Percentiles rank a stretch among this genome's conserved stretches.
Evolutionary conservation across 1,140 invertebrate species (phyloP).

Genomic region (Trichoplusia ni): DNA sequence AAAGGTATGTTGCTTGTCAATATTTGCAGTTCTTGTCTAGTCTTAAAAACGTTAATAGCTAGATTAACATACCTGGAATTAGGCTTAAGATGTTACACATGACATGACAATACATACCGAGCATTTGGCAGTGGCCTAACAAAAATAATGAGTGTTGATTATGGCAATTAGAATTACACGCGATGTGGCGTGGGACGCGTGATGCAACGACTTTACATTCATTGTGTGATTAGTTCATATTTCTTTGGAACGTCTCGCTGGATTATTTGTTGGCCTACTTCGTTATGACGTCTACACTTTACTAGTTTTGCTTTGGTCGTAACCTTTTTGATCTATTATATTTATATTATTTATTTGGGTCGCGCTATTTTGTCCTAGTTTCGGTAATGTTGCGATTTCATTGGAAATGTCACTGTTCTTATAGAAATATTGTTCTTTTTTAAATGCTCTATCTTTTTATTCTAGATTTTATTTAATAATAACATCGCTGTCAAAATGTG

Average conservation of each 20-base stretch:
- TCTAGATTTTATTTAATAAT: not conserved
- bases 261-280: slow-evolving; percentile 33
- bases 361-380: slow-evolving; percentile 5
- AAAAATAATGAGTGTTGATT: slow-evolving; percentile 50
- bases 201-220: slow-evolving; percentile 48
- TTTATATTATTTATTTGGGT: slow-evolving; percentile 28
- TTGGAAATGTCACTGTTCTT: slow-evolving; percentile 11
- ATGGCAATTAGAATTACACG: slow-evolving; percentile 65
- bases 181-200: slow-evolving; percentile 48
- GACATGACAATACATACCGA: slow-evolving; percentile 11
- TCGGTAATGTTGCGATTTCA: slow-evolving; percentile 14
- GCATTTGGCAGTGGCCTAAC: slow-evolving; percentile 27
- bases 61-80: not conserved
- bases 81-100: slow-evolving; percentile 8
- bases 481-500: not conserved
- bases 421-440: not conserved
- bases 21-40: slow-evolving; percentile 5
- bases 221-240: slow-evolving; percentile 57
- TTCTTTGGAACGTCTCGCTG: slow-evolving; percentile 24
- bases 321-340: slow-evolving; percentile 33
- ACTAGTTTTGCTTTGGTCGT: not conserved
- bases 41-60: not conserved
- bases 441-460: not conserved
- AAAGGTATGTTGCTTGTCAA: not conserved
- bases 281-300: slow-evolving; percentile 24